Conservation (phyloP, 2,113 vertebrate species). For the Melanerpes aurifrons region DNA sequence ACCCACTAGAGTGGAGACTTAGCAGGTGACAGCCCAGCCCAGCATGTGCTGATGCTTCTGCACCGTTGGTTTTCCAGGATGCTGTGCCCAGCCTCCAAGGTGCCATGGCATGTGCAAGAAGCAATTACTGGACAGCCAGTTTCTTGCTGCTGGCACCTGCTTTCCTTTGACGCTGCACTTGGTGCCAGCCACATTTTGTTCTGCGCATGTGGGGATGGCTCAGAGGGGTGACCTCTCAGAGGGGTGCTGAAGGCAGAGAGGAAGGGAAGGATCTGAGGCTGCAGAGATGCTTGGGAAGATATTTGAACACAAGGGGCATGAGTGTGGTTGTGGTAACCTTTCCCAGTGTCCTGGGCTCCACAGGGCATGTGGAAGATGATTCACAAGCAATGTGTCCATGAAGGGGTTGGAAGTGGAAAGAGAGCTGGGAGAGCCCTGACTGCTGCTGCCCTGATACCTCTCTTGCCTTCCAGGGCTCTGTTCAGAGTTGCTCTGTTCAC, state of each 20-base stretch:
- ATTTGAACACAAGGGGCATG: neutral
- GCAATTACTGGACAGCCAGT: neutral
- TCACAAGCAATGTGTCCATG: fast-evolving
- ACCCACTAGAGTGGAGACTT: neutral
- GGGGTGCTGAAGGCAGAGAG: neutral
- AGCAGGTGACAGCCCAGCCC: neutral
- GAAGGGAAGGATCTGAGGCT: neutral
- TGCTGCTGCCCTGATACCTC: neutral
- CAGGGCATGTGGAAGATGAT: neutral
- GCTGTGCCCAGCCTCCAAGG: neutral
- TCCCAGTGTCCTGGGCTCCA: neutral
- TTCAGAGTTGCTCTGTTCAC: neutral
- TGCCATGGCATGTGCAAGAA: neutral
- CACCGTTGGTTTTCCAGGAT: neutral
- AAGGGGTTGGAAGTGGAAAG: neutral
- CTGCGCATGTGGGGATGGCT: neutral
- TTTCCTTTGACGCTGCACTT: neutral
- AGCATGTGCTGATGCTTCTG: neutral
- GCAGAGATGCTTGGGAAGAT: neutral
- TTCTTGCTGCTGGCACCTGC: neutral
- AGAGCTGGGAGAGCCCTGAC: too few species aligned
- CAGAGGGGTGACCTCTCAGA: neutral
- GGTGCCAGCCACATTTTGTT: neutral
- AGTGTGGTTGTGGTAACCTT: neutral
- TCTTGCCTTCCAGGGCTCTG: neutral